A percentile compares a stretch with the other conserved stretches of the same genome.
Evolutionary conservation across 2,888 invertebrate species (phyloP).

Genomic region (Caradrina clavipalpis): DNA sequence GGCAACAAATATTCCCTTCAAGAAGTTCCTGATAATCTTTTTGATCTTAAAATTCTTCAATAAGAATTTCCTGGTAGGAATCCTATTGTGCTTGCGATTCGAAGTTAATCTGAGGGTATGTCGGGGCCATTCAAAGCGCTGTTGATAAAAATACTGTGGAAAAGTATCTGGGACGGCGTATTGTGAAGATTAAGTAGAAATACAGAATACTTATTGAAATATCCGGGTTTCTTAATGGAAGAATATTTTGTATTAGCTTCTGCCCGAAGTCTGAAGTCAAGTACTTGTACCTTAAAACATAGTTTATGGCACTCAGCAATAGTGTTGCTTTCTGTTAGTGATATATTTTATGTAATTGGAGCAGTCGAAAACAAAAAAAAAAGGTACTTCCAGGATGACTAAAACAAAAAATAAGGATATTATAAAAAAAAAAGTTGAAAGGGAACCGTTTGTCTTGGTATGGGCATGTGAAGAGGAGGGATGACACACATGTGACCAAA

Average conservation of each 20-base stretch:
- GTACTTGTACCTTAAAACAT: no score
- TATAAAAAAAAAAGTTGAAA: no score
- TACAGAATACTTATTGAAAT: slow-evolving; percentile 30
- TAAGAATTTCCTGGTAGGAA: slow-evolving; percentile 34
- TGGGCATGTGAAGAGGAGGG: no score
- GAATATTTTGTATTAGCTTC: neutral
- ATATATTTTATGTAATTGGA: no score
- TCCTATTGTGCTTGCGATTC: slow-evolving; percentile 31
- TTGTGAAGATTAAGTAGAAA: slow-evolving; percentile 31
- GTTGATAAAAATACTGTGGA: slow-evolving; percentile 34
- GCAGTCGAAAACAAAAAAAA: no score
- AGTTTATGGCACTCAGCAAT: no score
- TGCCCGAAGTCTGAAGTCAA: no score
- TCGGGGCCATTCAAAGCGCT: slow-evolving; percentile 32
- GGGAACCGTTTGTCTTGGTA: no score
- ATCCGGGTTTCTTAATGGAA: neutral
- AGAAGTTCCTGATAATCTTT: slow-evolving; percentile 33
- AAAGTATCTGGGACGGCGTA: slow-evolving; percentile 30
- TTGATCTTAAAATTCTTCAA: slow-evolving; percentile 44
- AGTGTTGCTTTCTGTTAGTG: no score
- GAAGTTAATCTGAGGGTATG: slow-evolving; percentile 42
- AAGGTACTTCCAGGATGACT: no score
- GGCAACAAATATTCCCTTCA: slow-evolving; percentile 2
- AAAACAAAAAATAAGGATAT: no score
- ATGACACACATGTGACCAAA: no score